Base-by-base conservation (phyloP, 2,113 vertebrate genomes). In the Perca fluviatilis region DNA sequence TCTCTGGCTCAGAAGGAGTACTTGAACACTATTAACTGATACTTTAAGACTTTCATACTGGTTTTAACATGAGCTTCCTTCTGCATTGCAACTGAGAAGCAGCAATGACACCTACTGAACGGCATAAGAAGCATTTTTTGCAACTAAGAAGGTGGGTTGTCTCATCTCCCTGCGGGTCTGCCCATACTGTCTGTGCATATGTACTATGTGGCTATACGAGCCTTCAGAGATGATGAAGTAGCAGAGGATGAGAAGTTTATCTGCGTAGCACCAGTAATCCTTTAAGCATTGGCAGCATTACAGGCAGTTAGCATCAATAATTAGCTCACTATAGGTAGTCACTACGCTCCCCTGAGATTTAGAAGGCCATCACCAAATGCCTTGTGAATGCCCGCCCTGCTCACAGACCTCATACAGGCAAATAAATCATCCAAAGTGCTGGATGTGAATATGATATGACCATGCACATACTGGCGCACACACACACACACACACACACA, bases 221-320 rank as follows among this genome's bases (percentile, higher is more conserved):
- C 27, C 40, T 25, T 7, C 61, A 56, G 54, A 73, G 64, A 71
- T 64, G 72, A 27, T 64, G 70, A 23, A 57, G 67, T 60, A 77
- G 68, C 66, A 74, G 73, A 77, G 74, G 75, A 74, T 85, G 58
- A 84, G 47, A 87, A 64, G 88, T 93, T 91, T 91, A 92, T 91
- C 78, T 80, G 61, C 47, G 69, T 54, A 51, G 53, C 62, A 47
- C 73, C 74, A 64, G 79, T 87, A 83, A 89, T 86, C 90, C 73
- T 83, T 91, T 70, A 71, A 47, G 62, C 71, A 83, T n/a, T 85
- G 88, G 86, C 91, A 94, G 90, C 83, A 92, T 93, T 93, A 92
- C 90, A 92, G 91, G 88, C 88, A 88, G 91, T 93, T 93, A 94
- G 87, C 89, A 89, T 91, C 89, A 88, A 91, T 95, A 95, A 95